Conservation (phyloP, 2,888 invertebrate genomes). For the Heterodera filipjevi region DNA sequence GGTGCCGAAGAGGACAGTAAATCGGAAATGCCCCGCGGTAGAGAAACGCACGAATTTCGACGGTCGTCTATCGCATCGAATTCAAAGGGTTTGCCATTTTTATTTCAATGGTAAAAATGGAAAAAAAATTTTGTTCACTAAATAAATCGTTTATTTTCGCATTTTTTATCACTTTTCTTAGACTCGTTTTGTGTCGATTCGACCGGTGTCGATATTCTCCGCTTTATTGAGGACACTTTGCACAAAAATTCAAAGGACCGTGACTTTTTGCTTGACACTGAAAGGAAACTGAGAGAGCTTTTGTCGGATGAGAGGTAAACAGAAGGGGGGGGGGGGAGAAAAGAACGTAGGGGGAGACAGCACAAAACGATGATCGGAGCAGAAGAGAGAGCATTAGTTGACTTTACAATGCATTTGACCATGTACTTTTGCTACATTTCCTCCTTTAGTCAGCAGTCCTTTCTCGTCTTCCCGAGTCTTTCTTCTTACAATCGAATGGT, state of each 20-base stretch:
- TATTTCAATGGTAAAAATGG: no score
- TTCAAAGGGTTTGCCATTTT: slow-evolving; percentile 7
- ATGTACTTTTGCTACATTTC: not conserved
- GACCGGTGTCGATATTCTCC: slow-evolving; percentile 80
- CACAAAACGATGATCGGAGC: no score
- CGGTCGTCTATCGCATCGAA: slow-evolving; percentile 5
- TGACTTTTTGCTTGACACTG: slow-evolving; percentile 81
- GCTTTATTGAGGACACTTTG: slow-evolving; percentile 85
- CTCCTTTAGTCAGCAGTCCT: slow-evolving; percentile 65
- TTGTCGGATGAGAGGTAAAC: slow-evolving; percentile 66
- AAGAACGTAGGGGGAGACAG: no score
- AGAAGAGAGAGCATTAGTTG: no score
- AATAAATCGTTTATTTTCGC: no score
- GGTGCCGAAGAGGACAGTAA: slow-evolving; percentile 44
- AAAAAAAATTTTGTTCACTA: no score
- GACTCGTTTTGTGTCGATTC: slow-evolving; percentile 71
- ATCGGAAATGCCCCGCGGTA: not conserved
- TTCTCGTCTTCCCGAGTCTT: slow-evolving; percentile 86
- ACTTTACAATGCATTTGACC: not conserved
- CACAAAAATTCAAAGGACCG: slow-evolving; percentile 88
- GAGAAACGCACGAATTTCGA: not conserved
- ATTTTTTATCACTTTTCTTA: slow-evolving; percentile 15
- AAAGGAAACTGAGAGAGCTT: slow-evolving; percentile 82
- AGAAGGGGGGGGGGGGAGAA: not conserved
- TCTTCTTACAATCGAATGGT: slow-evolving; percentile 91